A percentile compares a stretch with the other conserved stretches of the same genome.
phyloP scores from a whole-genome alignment of 2,888 invertebrate species.

The Chironomus riparius region DNA sequence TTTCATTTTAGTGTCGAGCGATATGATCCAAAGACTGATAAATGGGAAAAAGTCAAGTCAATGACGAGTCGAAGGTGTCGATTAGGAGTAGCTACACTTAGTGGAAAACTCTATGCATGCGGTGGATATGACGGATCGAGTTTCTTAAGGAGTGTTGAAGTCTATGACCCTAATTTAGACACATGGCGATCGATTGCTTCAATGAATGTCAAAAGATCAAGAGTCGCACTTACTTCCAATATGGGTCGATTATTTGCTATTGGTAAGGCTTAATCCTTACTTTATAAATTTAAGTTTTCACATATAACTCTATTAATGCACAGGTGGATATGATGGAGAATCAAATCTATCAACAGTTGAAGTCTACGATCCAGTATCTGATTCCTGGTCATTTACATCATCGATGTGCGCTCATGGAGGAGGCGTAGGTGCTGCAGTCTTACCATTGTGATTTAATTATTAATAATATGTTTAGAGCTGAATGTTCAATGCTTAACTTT shows the following conservation, averaged over 20 bases:
- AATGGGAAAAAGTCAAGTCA: conserved; percentile 64
- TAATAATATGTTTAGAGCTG: neutral
- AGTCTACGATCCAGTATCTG: conserved; percentile 64
- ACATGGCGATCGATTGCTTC: conserved; percentile 68
- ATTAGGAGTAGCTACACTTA: conserved; percentile 69
- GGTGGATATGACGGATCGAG: conserved; percentile 79
- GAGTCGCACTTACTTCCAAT: conserved; percentile 73
- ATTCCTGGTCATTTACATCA: conserved; percentile 64
- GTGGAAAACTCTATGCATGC: conserved; percentile 73
- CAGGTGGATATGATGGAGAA: conserved; percentile 65
- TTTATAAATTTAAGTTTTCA: too few relatives aligned
- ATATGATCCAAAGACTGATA: conserved; percentile 62
- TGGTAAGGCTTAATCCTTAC: too few relatives aligned
- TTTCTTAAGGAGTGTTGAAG: conserved; percentile 73
- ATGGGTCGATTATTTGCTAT: conserved; percentile 54
- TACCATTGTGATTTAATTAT: neutral
- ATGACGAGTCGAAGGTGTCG: conserved; percentile 72
- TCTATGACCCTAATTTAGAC: conserved; percentile 63
- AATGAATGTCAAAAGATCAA: conserved; percentile 73
- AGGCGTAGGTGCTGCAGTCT: conserved; percentile 8
- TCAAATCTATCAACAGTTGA: conserved; percentile 77
- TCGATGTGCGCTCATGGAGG: conserved; percentile 78
- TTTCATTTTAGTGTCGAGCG: conserved; percentile 57
- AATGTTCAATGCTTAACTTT: too few relatives aligned
- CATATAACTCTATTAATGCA: too few relatives aligned